Conservation (phyloP, 2,113 vertebrate genomes). For the Bambusicola thoracicus region DNA sequence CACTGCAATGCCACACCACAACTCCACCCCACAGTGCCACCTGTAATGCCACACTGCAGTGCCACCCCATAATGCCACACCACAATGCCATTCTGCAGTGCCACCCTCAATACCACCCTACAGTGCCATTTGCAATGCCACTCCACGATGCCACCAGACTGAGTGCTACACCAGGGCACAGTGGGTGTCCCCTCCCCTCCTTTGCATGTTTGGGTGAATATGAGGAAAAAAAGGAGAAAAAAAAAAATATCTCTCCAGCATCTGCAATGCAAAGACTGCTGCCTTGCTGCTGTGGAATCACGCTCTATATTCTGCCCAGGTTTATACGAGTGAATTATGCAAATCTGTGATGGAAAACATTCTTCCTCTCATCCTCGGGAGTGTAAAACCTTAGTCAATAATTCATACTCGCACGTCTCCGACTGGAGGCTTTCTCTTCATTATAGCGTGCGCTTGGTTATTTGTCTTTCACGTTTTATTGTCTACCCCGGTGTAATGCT, state of each 20-base stretch:
- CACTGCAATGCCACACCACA: too few species aligned
- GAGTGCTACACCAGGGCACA: neutral
- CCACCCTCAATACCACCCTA: neutral
- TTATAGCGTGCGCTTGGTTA: slow-evolving; percentile 79
- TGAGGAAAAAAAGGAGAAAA: neutral
- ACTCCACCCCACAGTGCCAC: too few species aligned
- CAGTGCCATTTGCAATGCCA: neutral
- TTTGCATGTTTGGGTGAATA: neutral
- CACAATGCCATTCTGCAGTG: too few species aligned
- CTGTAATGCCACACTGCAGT: too few species aligned
- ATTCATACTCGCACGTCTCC: slow-evolving; percentile 80
- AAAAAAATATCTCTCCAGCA: neutral
- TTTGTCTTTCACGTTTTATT: slow-evolving; percentile 82
- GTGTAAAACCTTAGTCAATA: slow-evolving; percentile 86
- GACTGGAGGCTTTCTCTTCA: slow-evolving; percentile 83
- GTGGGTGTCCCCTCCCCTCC: accelerated
- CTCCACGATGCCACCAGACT: accelerated
- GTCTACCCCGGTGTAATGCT: slow-evolving; percentile 77
- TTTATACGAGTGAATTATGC: slow-evolving; percentile 83
- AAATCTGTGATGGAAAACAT: slow-evolving; percentile 84
- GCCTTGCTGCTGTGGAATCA: slow-evolving; percentile 60
- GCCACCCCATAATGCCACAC: too few species aligned
- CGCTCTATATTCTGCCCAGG: slow-evolving; percentile 81
- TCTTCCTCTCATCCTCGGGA: slow-evolving; percentile 82
- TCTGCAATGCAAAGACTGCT: slow-evolving; percentile 47